Evolutionary conservation across 2,888 invertebrate genomes (phyloP).

Genomic region (Monochamus alternatus): DNA sequence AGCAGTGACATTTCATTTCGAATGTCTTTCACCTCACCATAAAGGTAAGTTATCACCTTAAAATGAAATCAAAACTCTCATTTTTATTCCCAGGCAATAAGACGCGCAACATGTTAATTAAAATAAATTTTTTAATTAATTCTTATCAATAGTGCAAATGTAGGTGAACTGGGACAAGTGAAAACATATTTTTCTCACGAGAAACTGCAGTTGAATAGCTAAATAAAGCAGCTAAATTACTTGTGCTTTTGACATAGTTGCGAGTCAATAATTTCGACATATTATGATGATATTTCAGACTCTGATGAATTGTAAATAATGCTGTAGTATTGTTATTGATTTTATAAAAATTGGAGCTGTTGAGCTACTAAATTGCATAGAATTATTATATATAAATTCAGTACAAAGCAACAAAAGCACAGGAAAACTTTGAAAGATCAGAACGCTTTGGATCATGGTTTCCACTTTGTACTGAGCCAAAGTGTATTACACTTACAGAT

Average conservation of each 20-base stretch:
- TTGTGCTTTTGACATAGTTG: neutral
- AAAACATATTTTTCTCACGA: slow-evolving; percentile 5
- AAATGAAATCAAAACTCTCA: slow-evolving; percentile 17
- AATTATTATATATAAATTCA: too few relatives aligned
- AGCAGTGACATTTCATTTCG: neutral
- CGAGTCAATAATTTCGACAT: neutral
- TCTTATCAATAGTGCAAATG: slow-evolving; percentile 17
- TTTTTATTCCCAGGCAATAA: slow-evolving; percentile 14
- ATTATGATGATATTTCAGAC: neutral
- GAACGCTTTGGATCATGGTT: too few relatives aligned
- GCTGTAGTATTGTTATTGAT: neutral
- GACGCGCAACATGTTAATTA: slow-evolving; percentile 22
- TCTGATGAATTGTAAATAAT: neutral
- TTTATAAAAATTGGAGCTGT: too few relatives aligned
- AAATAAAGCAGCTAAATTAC: neutral
- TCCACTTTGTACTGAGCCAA: too few relatives aligned
- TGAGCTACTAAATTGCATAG: too few relatives aligned
- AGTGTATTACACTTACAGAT: too few relatives aligned
- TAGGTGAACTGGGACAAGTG: neutral
- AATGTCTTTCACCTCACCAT: slow-evolving; percentile 3
- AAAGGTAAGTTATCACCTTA: neutral
- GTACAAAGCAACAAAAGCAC: too few relatives aligned
- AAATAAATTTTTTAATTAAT: neutral
- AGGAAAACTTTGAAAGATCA: too few relatives aligned
- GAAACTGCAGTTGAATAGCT: neutral